A percentile compares a stretch with the other conserved stretches of the same genome.
These are phyloP conservation scores for Tetragonula carbonaria DNA, from an alignment of 2,888 invertebrate genomes.

Conservation along the genomic window DNA sequence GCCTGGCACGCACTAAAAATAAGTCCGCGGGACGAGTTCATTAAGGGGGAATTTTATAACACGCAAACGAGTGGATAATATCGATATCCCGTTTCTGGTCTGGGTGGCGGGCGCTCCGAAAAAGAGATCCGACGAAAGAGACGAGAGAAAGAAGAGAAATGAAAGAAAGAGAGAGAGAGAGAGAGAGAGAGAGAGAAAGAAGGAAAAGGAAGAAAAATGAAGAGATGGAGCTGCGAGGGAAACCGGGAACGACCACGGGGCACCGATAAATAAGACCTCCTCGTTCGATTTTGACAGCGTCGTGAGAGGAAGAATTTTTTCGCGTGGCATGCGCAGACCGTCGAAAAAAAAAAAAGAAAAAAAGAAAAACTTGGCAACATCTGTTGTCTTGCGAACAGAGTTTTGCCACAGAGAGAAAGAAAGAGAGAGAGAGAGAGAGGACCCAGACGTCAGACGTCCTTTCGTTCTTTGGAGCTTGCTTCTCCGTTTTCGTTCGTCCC, in stretches of 20 bases:
- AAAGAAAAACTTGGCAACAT: constrained; percentile 39
- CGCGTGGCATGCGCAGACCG: constrained; percentile 59
- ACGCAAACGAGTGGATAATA: constrained; percentile 50
- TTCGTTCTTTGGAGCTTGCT: constrained; percentile 5
- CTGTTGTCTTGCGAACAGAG: constrained; percentile 57
- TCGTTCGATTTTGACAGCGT: constrained; percentile 69
- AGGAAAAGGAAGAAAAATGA: constrained; percentile 25
- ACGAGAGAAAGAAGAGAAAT: too few species aligned
- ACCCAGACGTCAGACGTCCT: constrained; percentile 47
- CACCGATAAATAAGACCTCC: constrained; percentile 71
- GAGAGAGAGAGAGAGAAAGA: background rate
- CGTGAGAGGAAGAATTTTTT: constrained; percentile 68
- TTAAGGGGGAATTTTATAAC: constrained; percentile 51
- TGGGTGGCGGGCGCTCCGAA: background rate
- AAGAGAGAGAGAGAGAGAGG: constrained; percentile 8
- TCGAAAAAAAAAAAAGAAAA: constrained; percentile 52
- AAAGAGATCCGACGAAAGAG: too few species aligned
- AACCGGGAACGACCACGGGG: constrained; percentile 43
- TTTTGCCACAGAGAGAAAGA: constrained; percentile 17
- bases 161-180: background rate
- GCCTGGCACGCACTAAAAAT: constrained; percentile 40
- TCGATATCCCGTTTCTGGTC: constrained; percentile 45
- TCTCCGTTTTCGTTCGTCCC: constrained; percentile 40
- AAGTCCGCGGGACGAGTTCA: constrained; percentile 47
- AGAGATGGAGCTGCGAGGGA: constrained; percentile 25